Base-by-base conservation (phyloP, 2,888 invertebrate species). In the Tenthredo scrophulariae region DNA sequence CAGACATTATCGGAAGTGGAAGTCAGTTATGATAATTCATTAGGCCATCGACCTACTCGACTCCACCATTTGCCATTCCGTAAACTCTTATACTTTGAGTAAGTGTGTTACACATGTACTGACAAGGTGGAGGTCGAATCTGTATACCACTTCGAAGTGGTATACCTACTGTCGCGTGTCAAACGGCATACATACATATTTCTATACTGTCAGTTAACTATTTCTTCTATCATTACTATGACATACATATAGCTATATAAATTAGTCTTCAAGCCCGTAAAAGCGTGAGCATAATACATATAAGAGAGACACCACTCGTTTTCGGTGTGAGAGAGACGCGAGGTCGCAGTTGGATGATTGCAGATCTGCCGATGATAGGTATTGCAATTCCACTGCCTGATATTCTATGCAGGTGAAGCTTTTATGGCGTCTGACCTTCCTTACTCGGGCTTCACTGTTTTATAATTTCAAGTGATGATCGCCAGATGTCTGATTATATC, bases 1-100 rank as follows among this genome's bases (percentile, higher is more conserved):
- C 50, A 80, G 22, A 43, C 40, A n/a, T 80, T 80, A 62, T 80
- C 80, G 62, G 33, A 80, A 80, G 80, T 80, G 33, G 80, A 62
- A 80, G 80, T 80, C 62, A 62, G 62, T 80, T 33, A 80, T 58
- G 40, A 80, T 58, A 80, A 80, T 80, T 62, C 80, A 62, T 62
- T 80, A 62, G 80, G 62, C 62, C 62, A 50, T 80, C 80, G 80
- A 80, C 58, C 62, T 50, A 80, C 40, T 80, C 40, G 40, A 58
- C 80, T 80, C 40, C 15, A 22, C 62, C 40, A 80, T 58, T 80
- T 13, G n/a, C 40, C 40, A 9, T 62, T 22, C 62, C n/a, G 80
- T 62, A 37, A 33, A 80, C 33, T 22, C 37, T 26, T 33, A 62
- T 62, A n/a, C 40, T 26, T 62, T 40, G 13, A 62, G 15, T 80